Evolutionary conservation across 1,140 invertebrate species (phyloP), one percentile per base, ranked within the genome.

Genomic region (Arion vulgaris): DNA sequence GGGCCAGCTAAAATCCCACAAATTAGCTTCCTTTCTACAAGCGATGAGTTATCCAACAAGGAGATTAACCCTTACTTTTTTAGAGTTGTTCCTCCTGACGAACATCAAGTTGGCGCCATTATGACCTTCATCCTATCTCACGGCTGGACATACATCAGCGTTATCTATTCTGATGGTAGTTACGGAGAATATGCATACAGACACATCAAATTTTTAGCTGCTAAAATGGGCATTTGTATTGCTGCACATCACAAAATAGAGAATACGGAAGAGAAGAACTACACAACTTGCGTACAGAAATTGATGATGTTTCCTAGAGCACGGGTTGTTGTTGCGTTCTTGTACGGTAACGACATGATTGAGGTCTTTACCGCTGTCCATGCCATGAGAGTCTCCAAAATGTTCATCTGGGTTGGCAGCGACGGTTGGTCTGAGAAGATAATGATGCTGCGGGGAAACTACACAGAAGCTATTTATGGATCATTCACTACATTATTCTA

Each of bases 41-140:
- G 80, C 45, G 77, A 79, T 28, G 72, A 77, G 32, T 51, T 87
- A 17, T 83, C 82, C 34, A 82, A 86, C 76, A 84, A 83, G 45
- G 79, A 45, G 7, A 57, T 69, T 17, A 85, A 84, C 72, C 79
- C 82, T 23, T 86, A 84, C 62, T 87, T 87, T 78, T 38, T 85
- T 23, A 28, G 87, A 11, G 72, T 86, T 0, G 85, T 87, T 0
- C 83, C 87, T 49, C 80, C 85, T 2, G 87, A 87, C 74, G 66
- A 94, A 90, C 94, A 94, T 88, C 95, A 95, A 90, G 95, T 95
- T 0, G 93, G 94, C 84, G 95, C 95, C 0, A 95, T 95, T 92
- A 94, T 95, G 17, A 94, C 95, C 88, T 94, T 95, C 75, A 92
- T 95, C 39, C 91, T 81, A 88, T 92, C 83, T 28, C 93, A 95